Evolutionary conservation across 2,113 vertebrate genomes (phyloP), one percentile per base, ranked within the genome.

Genomic region (Gorsachius goisagi): DNA sequence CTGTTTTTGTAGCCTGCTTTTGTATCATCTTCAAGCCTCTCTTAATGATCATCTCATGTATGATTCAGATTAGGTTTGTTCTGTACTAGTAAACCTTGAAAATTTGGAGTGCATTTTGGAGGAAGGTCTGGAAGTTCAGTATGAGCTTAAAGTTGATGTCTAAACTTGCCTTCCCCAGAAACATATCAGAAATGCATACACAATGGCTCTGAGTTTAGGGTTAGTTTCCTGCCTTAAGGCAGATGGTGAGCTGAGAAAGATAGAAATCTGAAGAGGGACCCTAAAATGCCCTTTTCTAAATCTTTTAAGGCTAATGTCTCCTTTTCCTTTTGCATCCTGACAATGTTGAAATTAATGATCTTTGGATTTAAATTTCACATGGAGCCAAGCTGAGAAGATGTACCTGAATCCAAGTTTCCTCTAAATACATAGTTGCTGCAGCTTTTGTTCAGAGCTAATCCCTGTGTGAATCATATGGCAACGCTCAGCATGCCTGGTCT

Each of bases 361-460:
- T 87, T 82, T 9, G 14, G 79, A 84, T 92, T 90, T 75, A 92
- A 90, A 93, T 95, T 93, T 96, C 90, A 89, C 92, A 97, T 58
- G 83, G 85, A 81, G 64, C 63, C 88, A 94, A 88, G 59, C 95
- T 94, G 96, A 92, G 89, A 91, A 81, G 55, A 77, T 41, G 60
- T 93, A 96, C 95, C 93, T 97, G 96, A 68, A 89, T 96, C 95
- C 80, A 87, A 97, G 88, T 95, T 94, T 71, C 56, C 73, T 87
- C 92, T 89, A 94, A 95, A 94, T 41, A 45, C 92, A 78, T 60
- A 86, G 73, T 68, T 92, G 93, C 85, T 75, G 24, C 64, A 75
- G 83, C 73, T 88, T 96, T 97, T 96, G 73, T 96, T 93, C 56
- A 5, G 2, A 78, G 68, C 68, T 78, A 94, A 90, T 94, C 93